Conservation (phyloP, 2,113 vertebrate species). For the Pterophyllum scalare region DNA sequence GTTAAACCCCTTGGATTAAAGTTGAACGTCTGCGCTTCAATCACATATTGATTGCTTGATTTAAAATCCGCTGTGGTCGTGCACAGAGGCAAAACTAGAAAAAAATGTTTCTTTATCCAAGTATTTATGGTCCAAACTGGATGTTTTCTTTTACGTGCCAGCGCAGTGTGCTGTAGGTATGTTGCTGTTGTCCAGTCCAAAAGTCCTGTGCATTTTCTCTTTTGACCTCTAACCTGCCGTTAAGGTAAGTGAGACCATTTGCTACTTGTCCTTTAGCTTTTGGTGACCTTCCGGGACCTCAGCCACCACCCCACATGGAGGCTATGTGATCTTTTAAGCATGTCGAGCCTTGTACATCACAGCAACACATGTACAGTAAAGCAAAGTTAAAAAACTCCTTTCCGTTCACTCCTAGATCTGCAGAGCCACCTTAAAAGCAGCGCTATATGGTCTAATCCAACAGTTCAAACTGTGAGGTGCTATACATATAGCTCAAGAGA, state of each 20-base stretch:
- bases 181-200: conserved; percentile 3
- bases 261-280: conserved; percentile 51
- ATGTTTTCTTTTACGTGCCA: not conserved
- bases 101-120: not conserved
- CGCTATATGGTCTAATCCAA: conserved; percentile 22
- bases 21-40: not conserved
- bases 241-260: conserved; percentile 67
- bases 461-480: conserved; percentile 55
- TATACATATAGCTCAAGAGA: conserved; percentile 32
- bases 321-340: conserved; percentile 13
- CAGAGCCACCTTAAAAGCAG: conserved; percentile 16
- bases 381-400: not conserved
- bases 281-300: conserved; percentile 48
- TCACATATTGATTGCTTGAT: too few relatives aligned
- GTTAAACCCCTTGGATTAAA: not conserved
- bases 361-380: not conserved
- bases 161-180: conserved; percentile 52
- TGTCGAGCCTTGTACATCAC: not conserved
- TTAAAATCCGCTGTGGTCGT: not conserved
- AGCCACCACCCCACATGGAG: conserved; percentile 52
- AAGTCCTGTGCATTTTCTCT: conserved; percentile 12
- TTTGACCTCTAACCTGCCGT: conserved; percentile 64
- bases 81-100: not conserved
- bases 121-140: not conserved
- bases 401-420: not conserved